Evolutionary conservation across 2,888 invertebrate species (phyloP).

Genomic region (Griposia aprilina): DNA sequence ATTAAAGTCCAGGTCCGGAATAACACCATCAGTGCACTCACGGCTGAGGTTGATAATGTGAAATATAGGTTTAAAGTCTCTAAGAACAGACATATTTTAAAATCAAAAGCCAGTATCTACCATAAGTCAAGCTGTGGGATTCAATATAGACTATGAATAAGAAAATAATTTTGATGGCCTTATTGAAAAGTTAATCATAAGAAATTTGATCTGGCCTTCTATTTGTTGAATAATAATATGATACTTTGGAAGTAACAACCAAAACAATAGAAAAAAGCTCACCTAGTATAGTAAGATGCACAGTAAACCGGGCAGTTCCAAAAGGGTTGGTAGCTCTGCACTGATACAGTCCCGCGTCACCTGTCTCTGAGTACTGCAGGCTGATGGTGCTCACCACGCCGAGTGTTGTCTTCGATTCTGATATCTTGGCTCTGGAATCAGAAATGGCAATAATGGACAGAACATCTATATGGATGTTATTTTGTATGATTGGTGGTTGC

Average conservation of each 20-base stretch:
- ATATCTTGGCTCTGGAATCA: conserved; percentile 81
- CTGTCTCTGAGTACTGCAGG: conserved; percentile 83
- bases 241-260: too few relatives aligned
- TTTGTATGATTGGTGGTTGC: neutral
- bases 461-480: neutral
- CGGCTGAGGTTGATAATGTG: neutral
- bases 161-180: neutral
- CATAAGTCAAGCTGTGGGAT: too few relatives aligned
- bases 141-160: neutral
- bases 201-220: too few relatives aligned
- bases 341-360: conserved; percentile 86
- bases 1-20: neutral
- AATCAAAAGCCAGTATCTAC: neutral
- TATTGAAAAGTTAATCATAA: neutral
- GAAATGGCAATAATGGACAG: neutral
- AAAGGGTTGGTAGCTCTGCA: conserved; percentile 87
- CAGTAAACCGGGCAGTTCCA: conserved; percentile 80
- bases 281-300: conserved; percentile 86
- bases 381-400: conserved; percentile 82
- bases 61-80: neutral
- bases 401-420: conserved; percentile 80
- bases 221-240: neutral
- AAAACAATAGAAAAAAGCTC: conserved; percentile 42
- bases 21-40: neutral
- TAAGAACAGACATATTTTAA: neutral